Evolutionary conservation across 2,113 vertebrate genomes (phyloP).

Genomic region (Myrmecobius fasciatus): DNA sequence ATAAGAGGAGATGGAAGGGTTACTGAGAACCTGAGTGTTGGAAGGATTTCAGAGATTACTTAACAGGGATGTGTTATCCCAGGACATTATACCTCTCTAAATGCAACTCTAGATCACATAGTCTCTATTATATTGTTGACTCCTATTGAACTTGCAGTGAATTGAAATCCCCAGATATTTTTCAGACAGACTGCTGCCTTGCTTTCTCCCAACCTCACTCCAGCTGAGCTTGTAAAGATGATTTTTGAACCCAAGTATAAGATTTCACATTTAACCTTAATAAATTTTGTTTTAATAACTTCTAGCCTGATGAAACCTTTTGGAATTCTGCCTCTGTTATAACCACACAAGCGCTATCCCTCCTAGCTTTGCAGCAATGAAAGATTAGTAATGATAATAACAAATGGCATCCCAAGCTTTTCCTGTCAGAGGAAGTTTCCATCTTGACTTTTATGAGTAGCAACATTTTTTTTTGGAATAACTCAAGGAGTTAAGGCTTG

Average conservation of each 20-base stretch:
- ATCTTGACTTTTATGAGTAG: background rate
- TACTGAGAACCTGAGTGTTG: background rate
- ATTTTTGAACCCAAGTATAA: background rate
- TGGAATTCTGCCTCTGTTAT: background rate
- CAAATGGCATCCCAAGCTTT: slow-evolving; percentile 38
- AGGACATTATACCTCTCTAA: background rate
- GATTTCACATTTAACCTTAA: background rate
- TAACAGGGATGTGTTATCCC: background rate
- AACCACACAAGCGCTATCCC: background rate
- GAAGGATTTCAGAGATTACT: background rate
- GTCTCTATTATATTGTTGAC: background rate
- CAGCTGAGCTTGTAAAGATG: background rate
- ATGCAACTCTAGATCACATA: background rate
- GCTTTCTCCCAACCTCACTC: background rate
- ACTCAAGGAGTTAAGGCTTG: slow-evolving; percentile 50
- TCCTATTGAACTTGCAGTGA: background rate
- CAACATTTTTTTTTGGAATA: slow-evolving; percentile 10
- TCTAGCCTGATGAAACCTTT: background rate
- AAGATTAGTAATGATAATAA: slow-evolving; percentile 13
- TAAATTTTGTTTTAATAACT: background rate
- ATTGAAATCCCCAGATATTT: background rate
- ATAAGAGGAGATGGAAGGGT: no score
- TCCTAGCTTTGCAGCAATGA: background rate
- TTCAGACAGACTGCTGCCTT: background rate
- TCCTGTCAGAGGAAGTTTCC: slow-evolving; percentile 24